Conservation (phyloP, 2,888 invertebrate species). For the Amphiduros pacificus region DNA sequence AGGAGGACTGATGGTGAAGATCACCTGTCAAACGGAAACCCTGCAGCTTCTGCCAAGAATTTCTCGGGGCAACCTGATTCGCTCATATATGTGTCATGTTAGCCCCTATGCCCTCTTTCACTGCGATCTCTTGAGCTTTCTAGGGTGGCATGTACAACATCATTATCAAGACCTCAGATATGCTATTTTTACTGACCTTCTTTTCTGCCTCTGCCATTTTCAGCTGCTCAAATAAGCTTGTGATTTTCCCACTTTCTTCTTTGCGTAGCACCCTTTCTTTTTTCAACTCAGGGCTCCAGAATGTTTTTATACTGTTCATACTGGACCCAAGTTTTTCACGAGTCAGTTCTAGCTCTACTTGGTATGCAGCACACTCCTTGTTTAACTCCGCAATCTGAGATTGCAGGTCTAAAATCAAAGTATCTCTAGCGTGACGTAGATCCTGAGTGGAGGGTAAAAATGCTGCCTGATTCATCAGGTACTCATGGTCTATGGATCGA, state of each 20-base stretch:
- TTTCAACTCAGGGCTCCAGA: conserved; percentile 99
- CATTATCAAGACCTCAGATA: too few species aligned
- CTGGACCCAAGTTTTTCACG: conserved; percentile 97
- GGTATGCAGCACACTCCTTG: conserved; percentile 79
- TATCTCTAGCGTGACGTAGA: conserved; percentile 13
- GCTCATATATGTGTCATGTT: too few species aligned
- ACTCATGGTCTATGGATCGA: conserved; percentile 43
- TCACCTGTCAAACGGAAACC: too few species aligned
- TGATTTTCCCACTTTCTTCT: conserved; percentile 96
- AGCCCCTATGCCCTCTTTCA: too few species aligned
- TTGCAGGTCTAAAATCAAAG: conserved; percentile 55
- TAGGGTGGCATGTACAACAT: too few species aligned
- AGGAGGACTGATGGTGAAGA: too few species aligned
- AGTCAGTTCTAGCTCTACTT: conserved; percentile 67
- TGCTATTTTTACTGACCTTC: too few species aligned
- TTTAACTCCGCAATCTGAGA: conserved; percentile 92
- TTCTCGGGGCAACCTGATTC: too few species aligned
- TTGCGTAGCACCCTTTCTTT: conserved; percentile 94
- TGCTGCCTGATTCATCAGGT: conserved; percentile 17
- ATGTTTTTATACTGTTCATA: conserved; percentile 99
- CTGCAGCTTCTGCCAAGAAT: too few species aligned
- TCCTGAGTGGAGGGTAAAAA: conserved; percentile 22
- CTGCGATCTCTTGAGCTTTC: too few species aligned
- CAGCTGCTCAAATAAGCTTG: conserved; percentile 93
- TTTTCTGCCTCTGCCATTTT: conserved; percentile 94